Base-by-base conservation (phyloP, 2,888 invertebrate genomes). In the Andrena camellia region DNA sequence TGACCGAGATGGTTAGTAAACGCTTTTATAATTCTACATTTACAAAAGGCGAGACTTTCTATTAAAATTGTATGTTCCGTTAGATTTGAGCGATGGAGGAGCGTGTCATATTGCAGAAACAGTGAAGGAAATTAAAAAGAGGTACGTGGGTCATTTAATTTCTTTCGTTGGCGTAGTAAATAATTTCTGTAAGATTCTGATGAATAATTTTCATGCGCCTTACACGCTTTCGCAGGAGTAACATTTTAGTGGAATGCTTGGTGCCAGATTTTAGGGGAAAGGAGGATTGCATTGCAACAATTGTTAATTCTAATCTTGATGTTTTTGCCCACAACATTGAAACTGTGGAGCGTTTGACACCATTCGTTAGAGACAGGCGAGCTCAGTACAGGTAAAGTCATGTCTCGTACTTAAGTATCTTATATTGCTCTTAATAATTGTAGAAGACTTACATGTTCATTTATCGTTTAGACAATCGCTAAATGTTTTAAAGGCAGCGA, bases 271-370 rank as follows among this genome's bases (percentile, higher is more conserved):
- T 99, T 94, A 95, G 97, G 63, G 99, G 99, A 0, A 95, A 98
- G 92, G 92, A 96, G 66, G 95, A 96, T 5, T 96, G 97, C 89
- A 97, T 99, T 0, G 95, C 95, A 90, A 96, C 95, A 0, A 97
- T 99, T 77, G 98, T 97, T 0, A 93, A 95, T 23, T 97, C 97
- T 78, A 98, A 98, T 0, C 95, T 99, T 0, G 99, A 99, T 94
- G 99, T 99, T 50, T 99, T 97, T 94, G 99, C 99, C 0, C 99
- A 99, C 94, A 99, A 99, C 94, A 97, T 99, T 52, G 99, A 99
- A 95, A 99, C 99, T 0, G 99, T 99, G 0, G 98, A 98, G 92
- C 95, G 96, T 84, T 94, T 99, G 50, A 99, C 99, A 62, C 98
- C 98, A 4, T 97, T 97, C 93, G 99, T 99, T 0, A 95, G 99